Conservation (phyloP, 2,113 vertebrate species). For the Bos javanicus region DNA sequence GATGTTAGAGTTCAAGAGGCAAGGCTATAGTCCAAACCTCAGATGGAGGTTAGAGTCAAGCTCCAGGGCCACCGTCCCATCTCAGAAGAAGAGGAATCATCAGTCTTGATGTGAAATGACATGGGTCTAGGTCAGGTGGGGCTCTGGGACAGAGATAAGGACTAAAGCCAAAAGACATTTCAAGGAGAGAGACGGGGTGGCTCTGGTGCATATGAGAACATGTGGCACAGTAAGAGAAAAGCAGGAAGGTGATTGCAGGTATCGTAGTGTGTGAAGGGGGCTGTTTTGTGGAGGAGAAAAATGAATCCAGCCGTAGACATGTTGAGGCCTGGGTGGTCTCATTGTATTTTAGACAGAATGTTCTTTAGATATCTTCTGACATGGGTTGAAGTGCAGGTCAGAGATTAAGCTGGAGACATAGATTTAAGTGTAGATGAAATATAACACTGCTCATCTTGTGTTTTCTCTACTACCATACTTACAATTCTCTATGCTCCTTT, state of each 20-base stretch:
- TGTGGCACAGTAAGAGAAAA: background rate
- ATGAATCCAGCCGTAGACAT: background rate
- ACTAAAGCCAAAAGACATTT: background rate
- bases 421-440: background rate
- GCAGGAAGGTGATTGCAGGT: background rate
- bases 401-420: background rate
- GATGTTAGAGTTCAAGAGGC: background rate
- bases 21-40: background rate
- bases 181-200: background rate
- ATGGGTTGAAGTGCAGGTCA: background rate
- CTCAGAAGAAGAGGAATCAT: background rate
- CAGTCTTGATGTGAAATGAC: background rate
- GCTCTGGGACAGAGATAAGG: background rate
- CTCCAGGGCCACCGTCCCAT: background rate
- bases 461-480: background rate
- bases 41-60: background rate
- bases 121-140: background rate
- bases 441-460: background rate
- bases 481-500: background rate
- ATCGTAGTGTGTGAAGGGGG: background rate
- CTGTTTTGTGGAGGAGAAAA: background rate
- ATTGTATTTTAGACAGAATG: background rate
- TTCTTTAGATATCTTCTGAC: background rate
- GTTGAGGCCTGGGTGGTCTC: background rate
- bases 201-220: background rate